Base-by-base conservation (phyloP, 2,113 vertebrate genomes). In the Antigone vipio region DNA sequence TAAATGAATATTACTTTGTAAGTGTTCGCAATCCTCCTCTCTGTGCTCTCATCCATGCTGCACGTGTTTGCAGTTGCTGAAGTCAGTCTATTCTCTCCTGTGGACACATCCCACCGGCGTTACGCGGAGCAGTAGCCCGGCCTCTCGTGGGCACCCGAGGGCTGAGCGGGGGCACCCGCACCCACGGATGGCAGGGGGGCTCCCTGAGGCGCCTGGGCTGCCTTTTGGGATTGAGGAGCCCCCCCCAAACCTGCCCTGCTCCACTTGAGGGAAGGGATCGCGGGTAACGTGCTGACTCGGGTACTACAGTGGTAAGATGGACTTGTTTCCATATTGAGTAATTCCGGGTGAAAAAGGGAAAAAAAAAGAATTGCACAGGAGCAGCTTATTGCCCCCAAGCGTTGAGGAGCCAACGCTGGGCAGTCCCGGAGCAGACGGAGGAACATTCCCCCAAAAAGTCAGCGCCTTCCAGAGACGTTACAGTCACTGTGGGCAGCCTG, bases 211-310 rank as follows among this genome's bases (percentile, higher is more conserved):
- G 27, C 29, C 22, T 2, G 20, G 38, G 27, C 5, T 69, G 15
- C 14, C 9, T 0, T 13, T 5, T 12, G 67, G 74, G 60, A 9
- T 23, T 2, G 26, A 55, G 62, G 26, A 68, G 16, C 34, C 75
- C 6, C 6, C 68, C 18, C 60, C 14, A 53, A 29, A 9, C 38
- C 34, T 59, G 74, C 38, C 82, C 29, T 52, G 35, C 35, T 38
- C 42, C 8, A 3, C 49, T 19, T 9, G 50, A 56, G 44, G 60
- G 11, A 18, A 35, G n/a, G 13, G 34, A 22, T 19, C 21, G 9
- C 1, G 8, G 34, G 1, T 11, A 24, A 18, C n/a, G 2, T 2
- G 4, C 15, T 35, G 38, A 30, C 35, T 76, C 1, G 0, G 15
- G 42, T 20, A 15, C 29, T 15, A 2, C 32, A 71, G 69, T 10